Evolutionary conservation across 1,140 invertebrate species (phyloP).

Genomic region (Phocides pigmalion): DNA sequence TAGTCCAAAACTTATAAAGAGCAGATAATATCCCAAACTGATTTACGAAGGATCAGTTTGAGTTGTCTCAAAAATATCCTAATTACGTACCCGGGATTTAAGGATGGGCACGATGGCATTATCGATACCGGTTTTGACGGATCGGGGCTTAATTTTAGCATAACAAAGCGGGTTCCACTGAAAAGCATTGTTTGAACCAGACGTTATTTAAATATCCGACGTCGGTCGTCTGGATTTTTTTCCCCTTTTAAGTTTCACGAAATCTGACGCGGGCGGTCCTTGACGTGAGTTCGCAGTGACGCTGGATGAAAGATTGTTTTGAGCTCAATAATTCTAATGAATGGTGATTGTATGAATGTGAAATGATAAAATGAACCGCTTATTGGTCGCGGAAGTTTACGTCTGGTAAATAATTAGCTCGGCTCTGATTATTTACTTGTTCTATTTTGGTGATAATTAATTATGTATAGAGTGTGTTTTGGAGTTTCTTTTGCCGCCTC

Average conservation of each 20-base stretch:
- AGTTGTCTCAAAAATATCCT: constrained; percentile 1
- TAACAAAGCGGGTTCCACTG: constrained; percentile 68
- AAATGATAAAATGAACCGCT: neutral
- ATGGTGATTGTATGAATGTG: constrained; percentile 23
- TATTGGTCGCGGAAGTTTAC: neutral
- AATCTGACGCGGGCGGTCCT: constrained; percentile 55
- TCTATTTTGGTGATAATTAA: no score
- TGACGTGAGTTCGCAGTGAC: constrained; percentile 44
- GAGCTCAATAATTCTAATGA: constrained; percentile 29
- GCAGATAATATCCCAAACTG: neutral
- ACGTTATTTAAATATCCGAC: constrained; percentile 77
- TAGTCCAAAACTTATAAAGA: neutral
- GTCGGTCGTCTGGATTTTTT: constrained; percentile 47
- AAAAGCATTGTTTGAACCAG: constrained; percentile 72
- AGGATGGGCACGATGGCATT: constrained; percentile 42
- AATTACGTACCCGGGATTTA: constrained; percentile 21
- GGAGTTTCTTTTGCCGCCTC: no score
- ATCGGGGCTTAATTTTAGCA: constrained; percentile 68
- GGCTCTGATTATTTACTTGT: neutral
- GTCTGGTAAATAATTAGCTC: no score
- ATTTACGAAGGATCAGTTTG: neutral
- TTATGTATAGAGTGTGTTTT: no score
- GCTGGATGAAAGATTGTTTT: constrained; percentile 27
- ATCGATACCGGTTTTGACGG: constrained; percentile 59
- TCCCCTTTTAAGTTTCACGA: constrained; percentile 48